Evolutionary conservation across 2,888 invertebrate species (phyloP).

Genomic region (Morpho achilles): DNA sequence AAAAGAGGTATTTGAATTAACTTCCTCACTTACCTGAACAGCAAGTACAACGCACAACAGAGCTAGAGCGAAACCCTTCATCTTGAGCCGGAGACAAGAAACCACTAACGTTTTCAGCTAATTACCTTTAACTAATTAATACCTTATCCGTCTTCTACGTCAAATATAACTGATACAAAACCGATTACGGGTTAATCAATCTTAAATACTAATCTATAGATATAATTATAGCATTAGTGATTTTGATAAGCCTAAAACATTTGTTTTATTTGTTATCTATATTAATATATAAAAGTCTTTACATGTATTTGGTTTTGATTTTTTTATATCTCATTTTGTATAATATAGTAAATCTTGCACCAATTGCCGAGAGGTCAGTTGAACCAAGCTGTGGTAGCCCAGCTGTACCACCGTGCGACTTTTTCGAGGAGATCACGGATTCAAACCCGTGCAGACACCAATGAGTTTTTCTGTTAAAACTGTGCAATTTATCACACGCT

Average conservation of each 20-base stretch:
- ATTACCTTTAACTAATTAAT: slow-evolving; percentile 28
- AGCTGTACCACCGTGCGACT: too few relatives aligned
- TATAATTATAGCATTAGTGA: not conserved
- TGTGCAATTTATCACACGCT: too few relatives aligned
- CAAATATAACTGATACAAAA: slow-evolving; percentile 3
- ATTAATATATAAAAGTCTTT: too few relatives aligned
- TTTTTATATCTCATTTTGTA: too few relatives aligned
- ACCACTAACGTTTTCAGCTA: slow-evolving; percentile 22
- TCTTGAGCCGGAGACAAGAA: slow-evolving; percentile 32
- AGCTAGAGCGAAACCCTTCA: slow-evolving; percentile 59
- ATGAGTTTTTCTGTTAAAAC: too few relatives aligned
- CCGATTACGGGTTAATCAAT: slow-evolving; percentile 2
- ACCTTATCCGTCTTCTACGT: slow-evolving; percentile 4
- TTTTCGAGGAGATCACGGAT: too few relatives aligned
- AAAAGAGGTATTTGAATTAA: too few relatives aligned
- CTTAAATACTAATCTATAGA: slow-evolving; percentile 1
- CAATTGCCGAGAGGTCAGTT: too few relatives aligned
- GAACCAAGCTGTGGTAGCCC: too few relatives aligned
- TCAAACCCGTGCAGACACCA: too few relatives aligned
- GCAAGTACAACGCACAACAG: slow-evolving; percentile 54
- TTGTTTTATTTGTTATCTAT: slow-evolving; percentile 3
- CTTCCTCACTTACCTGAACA: slow-evolving; percentile 47
- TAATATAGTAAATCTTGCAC: too few relatives aligned
- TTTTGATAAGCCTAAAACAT: slow-evolving; percentile 5
- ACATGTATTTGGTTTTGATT: too few relatives aligned